These are phyloP conservation scores for Macrochelys suwanniensis DNA, from an alignment of 2,797 vertebrate genomes.

Conservation along the genomic window DNA sequence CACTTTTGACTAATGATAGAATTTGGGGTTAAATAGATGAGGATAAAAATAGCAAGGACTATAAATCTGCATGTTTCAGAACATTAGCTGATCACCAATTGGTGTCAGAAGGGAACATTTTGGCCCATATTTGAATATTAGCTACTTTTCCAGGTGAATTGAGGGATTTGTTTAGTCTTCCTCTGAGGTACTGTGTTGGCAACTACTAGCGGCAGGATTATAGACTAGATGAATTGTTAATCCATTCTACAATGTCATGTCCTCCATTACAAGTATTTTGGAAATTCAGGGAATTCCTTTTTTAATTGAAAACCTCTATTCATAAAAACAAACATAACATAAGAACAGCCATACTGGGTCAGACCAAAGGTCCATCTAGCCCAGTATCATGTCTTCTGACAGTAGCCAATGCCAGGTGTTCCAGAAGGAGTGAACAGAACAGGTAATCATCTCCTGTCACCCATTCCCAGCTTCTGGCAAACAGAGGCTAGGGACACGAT, in stretches of 20 bases:
- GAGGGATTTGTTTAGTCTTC: neutral
- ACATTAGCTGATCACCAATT: slow-evolving; percentile 13
- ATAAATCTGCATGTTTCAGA: slow-evolving; percentile 44
- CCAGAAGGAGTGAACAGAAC: no score
- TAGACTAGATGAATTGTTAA: neutral
- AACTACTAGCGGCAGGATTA: slow-evolving; percentile 17
- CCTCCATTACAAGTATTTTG: neutral
- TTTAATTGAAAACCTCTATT: neutral
- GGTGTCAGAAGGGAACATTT: slow-evolving; percentile 19
- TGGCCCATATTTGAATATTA: slow-evolving; percentile 13
- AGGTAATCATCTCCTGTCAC: no score
- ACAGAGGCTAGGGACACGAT: no score
- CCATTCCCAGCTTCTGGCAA: no score
- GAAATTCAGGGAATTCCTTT: neutral
- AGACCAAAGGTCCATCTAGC: no score
- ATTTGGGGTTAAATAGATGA: slow-evolving; percentile 31
- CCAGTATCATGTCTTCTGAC: no score
- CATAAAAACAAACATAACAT: neutral
- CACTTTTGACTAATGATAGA: slow-evolving; percentile 30
- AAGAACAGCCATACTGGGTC: no score
- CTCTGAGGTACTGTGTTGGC: slow-evolving; percentile 19
- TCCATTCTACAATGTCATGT: neutral
- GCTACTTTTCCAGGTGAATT: slow-evolving; percentile 23
- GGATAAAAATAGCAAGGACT: slow-evolving; percentile 29
- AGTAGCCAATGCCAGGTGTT: no score